phyloP scores from a whole-genome alignment of 35 echinoderm and acorn worm genomes.

The Lytechinus variegatus region DNA sequence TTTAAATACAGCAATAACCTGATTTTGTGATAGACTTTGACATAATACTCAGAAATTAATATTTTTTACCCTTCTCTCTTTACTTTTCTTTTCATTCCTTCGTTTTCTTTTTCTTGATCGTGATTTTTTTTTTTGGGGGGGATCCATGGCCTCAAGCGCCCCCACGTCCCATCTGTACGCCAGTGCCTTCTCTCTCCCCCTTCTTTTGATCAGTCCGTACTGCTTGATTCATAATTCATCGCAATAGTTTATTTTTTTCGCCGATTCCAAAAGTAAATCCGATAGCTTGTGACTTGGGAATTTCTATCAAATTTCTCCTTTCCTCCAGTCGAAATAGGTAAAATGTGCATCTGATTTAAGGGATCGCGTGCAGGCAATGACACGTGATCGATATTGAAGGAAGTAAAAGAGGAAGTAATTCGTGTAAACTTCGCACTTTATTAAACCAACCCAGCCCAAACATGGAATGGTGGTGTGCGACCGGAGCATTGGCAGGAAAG shows the following conservation, averaged over 20 bases:
- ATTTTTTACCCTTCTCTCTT: no score
- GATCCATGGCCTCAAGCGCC: no score
- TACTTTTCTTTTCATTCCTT: no score
- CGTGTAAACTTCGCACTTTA: constrained; percentile 11
- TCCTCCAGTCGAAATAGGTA: neutral
- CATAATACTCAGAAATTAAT: no score
- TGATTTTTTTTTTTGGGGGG: no score
- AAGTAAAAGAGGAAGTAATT: neutral
- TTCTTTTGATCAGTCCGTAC: no score
- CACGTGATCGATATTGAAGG: neutral
- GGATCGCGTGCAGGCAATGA: neutral
- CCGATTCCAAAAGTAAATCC: neutral
- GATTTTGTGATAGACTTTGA: no score
- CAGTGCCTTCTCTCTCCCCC: no score
- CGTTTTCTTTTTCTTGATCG: no score
- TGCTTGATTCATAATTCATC: neutral
- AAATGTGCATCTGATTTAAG: neutral
- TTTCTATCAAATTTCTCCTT: neutral
- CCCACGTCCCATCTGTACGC: no score
- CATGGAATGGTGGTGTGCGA: neutral
- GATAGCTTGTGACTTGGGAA: neutral
- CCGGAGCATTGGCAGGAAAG: neutral
- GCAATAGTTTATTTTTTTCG: neutral
- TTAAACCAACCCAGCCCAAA: neutral
- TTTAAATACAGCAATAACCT: no score